Percentiles rank a stretch among this genome's conserved stretches.
phyloP scores from a whole-genome alignment of 1,140 invertebrate species.

The Meloidogyne exigua region DNA sequence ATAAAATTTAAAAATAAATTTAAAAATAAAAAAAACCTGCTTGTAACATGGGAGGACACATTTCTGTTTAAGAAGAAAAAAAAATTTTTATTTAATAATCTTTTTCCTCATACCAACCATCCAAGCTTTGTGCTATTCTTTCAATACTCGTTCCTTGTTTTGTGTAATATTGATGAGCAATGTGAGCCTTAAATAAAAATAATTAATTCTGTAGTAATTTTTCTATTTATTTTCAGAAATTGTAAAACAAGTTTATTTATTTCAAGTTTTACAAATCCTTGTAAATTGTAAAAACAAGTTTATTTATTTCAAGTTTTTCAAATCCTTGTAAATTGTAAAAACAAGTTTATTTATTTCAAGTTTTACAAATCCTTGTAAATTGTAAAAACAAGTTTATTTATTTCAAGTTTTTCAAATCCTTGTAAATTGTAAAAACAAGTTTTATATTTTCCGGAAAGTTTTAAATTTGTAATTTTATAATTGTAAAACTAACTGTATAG shows the following conservation, averaged over 20 bases:
- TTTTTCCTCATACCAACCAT: constrained; percentile 4
- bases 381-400: neutral
- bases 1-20: neutral
- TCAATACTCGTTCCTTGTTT: constrained; percentile 42
- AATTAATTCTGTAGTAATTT: neutral
- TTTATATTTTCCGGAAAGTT: too few relatives aligned
- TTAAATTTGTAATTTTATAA: neutral
- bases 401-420: neutral
- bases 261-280: neutral
- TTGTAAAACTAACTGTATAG: constrained; percentile 40
- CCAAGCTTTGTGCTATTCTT: constrained; percentile 45
- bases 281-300: constrained; percentile 9
- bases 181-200: constrained; percentile 46
- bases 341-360: neutral
- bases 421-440: too few relatives aligned
- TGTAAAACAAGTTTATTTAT: neutral
- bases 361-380: neutral
- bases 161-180: constrained; percentile 59
- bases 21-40: constrained; percentile 23
- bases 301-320: neutral
- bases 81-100: neutral
- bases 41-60: constrained; percentile 56
- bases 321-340: constrained; percentile 6
- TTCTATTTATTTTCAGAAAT: neutral
- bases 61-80: constrained; percentile 43